Percentiles rank a stretch among this genome's conserved stretches.
phyloP scores from a whole-genome alignment of 2,797 vertebrate species.

The Petrocephalus schoutedeni region DNA sequence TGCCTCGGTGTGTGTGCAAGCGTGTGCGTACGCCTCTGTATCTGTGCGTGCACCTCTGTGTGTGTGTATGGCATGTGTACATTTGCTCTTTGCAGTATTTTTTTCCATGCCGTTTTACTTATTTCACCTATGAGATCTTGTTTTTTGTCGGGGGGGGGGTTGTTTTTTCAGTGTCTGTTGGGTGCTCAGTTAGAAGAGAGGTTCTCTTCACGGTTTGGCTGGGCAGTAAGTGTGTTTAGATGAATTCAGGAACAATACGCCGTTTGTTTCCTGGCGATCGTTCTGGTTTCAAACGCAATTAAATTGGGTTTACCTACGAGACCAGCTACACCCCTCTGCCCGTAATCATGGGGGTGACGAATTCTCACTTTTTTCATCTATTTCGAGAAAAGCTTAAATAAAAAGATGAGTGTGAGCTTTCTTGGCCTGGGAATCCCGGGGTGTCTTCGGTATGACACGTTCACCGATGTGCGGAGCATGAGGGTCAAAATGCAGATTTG shows the following conservation, averaged over 20 bases:
- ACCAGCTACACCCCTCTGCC: constrained; percentile 35
- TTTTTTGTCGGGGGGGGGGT: background rate
- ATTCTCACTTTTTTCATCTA: background rate
- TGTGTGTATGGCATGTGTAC: background rate
- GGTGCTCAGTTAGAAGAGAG: constrained; percentile 17
- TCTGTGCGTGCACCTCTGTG: background rate
- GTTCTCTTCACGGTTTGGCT: constrained; percentile 28
- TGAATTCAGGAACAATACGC: constrained; percentile 58
- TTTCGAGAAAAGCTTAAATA: background rate
- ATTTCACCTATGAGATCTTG: background rate
- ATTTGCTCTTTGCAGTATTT: background rate
- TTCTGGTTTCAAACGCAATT: constrained; percentile 64
- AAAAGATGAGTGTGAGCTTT: background rate
- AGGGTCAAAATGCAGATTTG: background rate
- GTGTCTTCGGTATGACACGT: background rate
- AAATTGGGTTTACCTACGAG: constrained; percentile 60
- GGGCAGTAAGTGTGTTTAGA: constrained; percentile 57
- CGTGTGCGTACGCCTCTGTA: background rate
- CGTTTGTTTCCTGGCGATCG: constrained; percentile 61
- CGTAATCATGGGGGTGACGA: background rate
- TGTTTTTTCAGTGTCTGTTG: constrained; percentile 15
- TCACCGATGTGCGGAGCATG: background rate
- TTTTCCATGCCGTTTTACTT: background rate
- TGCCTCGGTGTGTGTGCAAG: background rate
- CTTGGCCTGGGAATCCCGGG: background rate